A percentile compares a stretch with the other conserved stretches of the same genome.
phyloP scores from a whole-genome alignment of 1,140 invertebrate species.

The Drosophila elegans region DNA sequence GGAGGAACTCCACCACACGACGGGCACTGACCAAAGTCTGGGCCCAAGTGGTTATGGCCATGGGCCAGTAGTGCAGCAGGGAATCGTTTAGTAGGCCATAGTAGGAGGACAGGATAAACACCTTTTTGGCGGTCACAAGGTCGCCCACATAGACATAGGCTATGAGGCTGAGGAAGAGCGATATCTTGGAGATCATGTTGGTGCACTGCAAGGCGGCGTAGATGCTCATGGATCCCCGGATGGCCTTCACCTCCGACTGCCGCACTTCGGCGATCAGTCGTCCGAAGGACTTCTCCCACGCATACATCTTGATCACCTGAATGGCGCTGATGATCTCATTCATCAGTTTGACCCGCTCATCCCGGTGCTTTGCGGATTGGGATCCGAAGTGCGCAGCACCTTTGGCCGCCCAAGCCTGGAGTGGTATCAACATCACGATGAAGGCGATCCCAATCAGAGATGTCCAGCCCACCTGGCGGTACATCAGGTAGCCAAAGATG shows the following conservation, averaged over 20 bases:
- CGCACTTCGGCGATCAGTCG: slow-evolving; percentile 87
- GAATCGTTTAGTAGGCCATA: slow-evolving; percentile 86
- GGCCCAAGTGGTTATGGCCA: slow-evolving; percentile 87
- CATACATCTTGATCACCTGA: slow-evolving; percentile 93
- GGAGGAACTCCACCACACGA: slow-evolving; percentile 88
- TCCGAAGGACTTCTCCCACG: slow-evolving; percentile 90
- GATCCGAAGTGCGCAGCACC: slow-evolving; percentile 86
- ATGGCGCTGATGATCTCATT: slow-evolving; percentile 92
- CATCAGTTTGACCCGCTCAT: slow-evolving; percentile 92
- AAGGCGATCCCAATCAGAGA: slow-evolving; percentile 91
- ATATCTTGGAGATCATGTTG: slow-evolving; percentile 86
- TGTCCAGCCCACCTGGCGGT: slow-evolving; percentile 86
- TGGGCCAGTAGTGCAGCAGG: slow-evolving; percentile 89
- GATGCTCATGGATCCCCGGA: slow-evolving; percentile 86
- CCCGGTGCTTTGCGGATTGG: slow-evolving; percentile 89
- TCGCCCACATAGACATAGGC: slow-evolving; percentile 87
- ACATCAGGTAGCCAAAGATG: slow-evolving; percentile 86
- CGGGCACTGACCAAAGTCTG: slow-evolving; percentile 88
- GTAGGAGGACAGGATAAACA: slow-evolving; percentile 85
- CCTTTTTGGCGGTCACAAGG: slow-evolving; percentile 87
- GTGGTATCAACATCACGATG: slow-evolving; percentile 91
- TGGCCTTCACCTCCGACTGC: slow-evolving; percentile 84
- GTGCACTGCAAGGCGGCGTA: slow-evolving; percentile 84
- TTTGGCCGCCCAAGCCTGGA: slow-evolving; percentile 90
- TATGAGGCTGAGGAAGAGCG: slow-evolving; percentile 88